Percentiles rank a stretch among this genome's conserved stretches.
phyloP scores from a whole-genome alignment of 2,888 invertebrate species.

The Microctonus hyperodae region DNA sequence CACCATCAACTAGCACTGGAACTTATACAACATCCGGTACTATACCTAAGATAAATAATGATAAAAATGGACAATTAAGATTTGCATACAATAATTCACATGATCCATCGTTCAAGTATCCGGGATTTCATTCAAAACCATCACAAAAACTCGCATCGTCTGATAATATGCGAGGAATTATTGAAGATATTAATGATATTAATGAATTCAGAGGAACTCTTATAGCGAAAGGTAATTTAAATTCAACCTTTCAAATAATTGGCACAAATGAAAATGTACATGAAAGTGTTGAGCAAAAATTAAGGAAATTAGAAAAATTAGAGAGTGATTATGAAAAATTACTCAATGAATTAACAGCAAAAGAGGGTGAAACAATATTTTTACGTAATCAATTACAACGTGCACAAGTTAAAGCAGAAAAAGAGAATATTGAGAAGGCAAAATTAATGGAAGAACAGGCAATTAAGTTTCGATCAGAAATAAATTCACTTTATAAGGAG shows the following conservation, averaged over 20 bases:
- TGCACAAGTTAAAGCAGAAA: conserved; percentile 47
- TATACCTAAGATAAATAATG: neutral
- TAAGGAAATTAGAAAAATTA: conserved; percentile 46
- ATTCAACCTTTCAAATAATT: conserved; percentile 45
- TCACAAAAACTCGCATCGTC: conserved; percentile 44
- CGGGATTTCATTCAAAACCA: neutral
- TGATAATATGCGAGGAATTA: conserved; percentile 35
- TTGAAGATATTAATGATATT: conserved; percentile 37
- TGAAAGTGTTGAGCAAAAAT: conserved; percentile 34
- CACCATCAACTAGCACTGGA: conserved; percentile 30
- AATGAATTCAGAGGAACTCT: conserved; percentile 45
- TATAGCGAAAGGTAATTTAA: conserved; percentile 36
- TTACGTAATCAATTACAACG: conserved; percentile 52
- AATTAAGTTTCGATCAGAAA: conserved; percentile 45
- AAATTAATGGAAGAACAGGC: conserved; percentile 51
- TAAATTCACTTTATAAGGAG: conserved; percentile 49
- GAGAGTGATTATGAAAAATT: conserved; percentile 52
- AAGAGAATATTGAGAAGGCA: conserved; percentile 48
- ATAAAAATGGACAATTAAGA: neutral
- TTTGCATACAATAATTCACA: neutral
- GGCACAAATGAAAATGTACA: neutral
- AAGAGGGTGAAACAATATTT: conserved; percentile 55
- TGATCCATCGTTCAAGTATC: neutral
- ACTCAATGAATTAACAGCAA: conserved; percentile 50
- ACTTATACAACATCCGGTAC: neutral